Evolutionary conservation across 1,140 invertebrate species (phyloP).

Genomic region (Drusus annulatus): DNA sequence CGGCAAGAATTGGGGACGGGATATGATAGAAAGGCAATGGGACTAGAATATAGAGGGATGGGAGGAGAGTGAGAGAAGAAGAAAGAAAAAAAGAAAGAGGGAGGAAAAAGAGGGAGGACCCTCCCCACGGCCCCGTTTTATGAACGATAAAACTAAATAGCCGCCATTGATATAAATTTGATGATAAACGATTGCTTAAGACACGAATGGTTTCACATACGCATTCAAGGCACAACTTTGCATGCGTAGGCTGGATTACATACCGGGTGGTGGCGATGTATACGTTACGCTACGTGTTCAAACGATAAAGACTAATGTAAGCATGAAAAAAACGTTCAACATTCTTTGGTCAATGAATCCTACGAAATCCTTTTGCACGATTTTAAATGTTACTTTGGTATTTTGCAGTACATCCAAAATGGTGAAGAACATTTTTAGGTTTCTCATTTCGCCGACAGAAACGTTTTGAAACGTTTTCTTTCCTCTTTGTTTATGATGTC

Average conservation of each 20-base stretch:
- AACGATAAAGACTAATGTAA: too few relatives aligned
- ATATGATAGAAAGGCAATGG: too few relatives aligned
- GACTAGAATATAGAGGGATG: background rate
- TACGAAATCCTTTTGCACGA: too few relatives aligned
- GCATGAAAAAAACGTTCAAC: too few relatives aligned
- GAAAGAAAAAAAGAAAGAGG: background rate
- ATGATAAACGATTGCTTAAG: slow-evolving; percentile 22
- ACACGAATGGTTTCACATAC: slow-evolving; percentile 27
- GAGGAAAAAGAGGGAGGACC: background rate
- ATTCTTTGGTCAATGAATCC: too few relatives aligned
- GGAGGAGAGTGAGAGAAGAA: background rate
- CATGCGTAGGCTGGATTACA: slow-evolving; percentile 23
- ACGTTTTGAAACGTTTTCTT: too few relatives aligned
- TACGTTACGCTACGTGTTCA: background rate
- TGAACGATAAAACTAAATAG: slow-evolving; percentile 37
- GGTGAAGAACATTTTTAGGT: too few relatives aligned
- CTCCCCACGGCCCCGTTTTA: slow-evolving; percentile 8
- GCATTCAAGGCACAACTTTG: slow-evolving; percentile 36
- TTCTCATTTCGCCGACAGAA: too few relatives aligned
- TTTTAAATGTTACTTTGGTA: too few relatives aligned
- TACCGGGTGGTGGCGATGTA: background rate
- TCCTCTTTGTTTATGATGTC: too few relatives aligned
- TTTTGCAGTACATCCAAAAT: too few relatives aligned
- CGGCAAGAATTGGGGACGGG: too few relatives aligned
- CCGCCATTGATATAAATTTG: slow-evolving; percentile 31